phyloP scores from a whole-genome alignment of 2,888 invertebrate genomes.

The Drosophila birchii region DNA sequence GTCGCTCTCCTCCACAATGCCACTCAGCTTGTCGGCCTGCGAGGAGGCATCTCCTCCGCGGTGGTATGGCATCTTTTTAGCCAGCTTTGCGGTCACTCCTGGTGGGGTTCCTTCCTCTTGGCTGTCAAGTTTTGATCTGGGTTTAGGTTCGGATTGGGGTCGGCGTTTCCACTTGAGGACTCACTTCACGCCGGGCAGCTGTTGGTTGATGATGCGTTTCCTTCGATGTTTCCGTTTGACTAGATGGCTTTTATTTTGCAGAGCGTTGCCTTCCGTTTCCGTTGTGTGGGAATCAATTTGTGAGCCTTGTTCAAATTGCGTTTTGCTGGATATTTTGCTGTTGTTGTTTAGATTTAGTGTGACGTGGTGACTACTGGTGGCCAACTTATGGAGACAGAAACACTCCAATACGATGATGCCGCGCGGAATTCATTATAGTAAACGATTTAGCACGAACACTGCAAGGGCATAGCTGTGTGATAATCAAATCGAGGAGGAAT shows the following conservation, averaged over 20 bases:
- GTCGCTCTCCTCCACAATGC: conserved; percentile 91
- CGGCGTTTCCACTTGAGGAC: conserved; percentile 15
- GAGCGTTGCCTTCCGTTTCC: conserved; percentile 15
- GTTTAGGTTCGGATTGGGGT: conserved; percentile 10
- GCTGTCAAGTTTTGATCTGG: conserved; percentile 28
- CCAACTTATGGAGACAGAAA: conserved; percentile 84
- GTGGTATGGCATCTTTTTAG: conserved; percentile 83
- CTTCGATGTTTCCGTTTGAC: conserved; percentile 65
- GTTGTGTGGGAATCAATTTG: conserved; percentile 19
- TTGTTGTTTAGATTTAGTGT: conserved; percentile 24
- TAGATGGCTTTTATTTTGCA: conserved; percentile 61
- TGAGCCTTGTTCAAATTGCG: conserved; percentile 12
- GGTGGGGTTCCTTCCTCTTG: conserved; percentile 3
- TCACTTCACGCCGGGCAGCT: conserved; percentile 25
- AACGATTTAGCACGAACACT: conserved; percentile 79
- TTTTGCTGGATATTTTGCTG: conserved; percentile 28
- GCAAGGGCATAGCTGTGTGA: conserved; percentile 75
- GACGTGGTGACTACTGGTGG: conserved; percentile 24
- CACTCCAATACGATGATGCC: conserved; percentile 85
- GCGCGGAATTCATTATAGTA: conserved; percentile 84
- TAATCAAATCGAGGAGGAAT: conserved; percentile 39
- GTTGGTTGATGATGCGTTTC: conserved; percentile 19
- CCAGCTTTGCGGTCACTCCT: conserved; percentile 54
- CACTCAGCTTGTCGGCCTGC: conserved; percentile 89
- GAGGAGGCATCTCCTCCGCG: conserved; percentile 82